Base-by-base conservation (phyloP, 2,797 vertebrate species). In the Hipposideros larvatus region DNA sequence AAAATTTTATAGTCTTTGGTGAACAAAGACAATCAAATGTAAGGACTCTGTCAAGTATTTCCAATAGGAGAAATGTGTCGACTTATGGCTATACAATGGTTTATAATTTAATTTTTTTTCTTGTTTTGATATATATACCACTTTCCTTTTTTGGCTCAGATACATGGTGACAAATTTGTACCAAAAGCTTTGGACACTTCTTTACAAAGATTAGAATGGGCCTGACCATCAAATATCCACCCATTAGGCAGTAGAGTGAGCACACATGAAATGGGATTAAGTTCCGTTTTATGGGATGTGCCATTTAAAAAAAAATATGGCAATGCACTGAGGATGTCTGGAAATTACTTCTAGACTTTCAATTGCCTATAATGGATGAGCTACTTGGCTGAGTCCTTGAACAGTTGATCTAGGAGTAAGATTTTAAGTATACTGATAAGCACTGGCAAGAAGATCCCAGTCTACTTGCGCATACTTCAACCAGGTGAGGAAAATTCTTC, bases 21-120 rank as follows among this genome's bases (percentile, higher is more conserved):
- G 31, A 93, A 73, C 31, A 77, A 94, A 90, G 68, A 75, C 31
- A 92, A 57, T 43, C 31, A 75, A 89, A 16, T 93, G 37, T 74
- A 97, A 97, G 96, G 97, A 97, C 90, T 97, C 80, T 34, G 91
- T 96, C 95, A 96, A 95, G 90, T 88, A 96, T 93, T 95, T 82
- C 93, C 41, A 82, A 85, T 6, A 90, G 83, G 55, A 90, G 96
- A 97, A 94, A 63, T 43, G 10, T 55, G 37, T 73, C 92, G 77
- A 41, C 21, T 70, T 65, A 31, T 13, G 66, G 34, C 11, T 55
- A 51, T 70, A 11, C 78, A 48, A 55, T 55, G 18, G 48, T 77
- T 51, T 78, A 68, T 63, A 77, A 92, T 91, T 68, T 71, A 37
- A 71, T 41, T 11, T 46, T 63, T 80, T 80, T 53, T 9, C 0